A percentile compares a stretch with the other conserved stretches of the same genome.
These are phyloP conservation scores for Omphaloscelis lunosa DNA, from an alignment of 2,888 invertebrate species.

Conservation along the genomic window DNA sequence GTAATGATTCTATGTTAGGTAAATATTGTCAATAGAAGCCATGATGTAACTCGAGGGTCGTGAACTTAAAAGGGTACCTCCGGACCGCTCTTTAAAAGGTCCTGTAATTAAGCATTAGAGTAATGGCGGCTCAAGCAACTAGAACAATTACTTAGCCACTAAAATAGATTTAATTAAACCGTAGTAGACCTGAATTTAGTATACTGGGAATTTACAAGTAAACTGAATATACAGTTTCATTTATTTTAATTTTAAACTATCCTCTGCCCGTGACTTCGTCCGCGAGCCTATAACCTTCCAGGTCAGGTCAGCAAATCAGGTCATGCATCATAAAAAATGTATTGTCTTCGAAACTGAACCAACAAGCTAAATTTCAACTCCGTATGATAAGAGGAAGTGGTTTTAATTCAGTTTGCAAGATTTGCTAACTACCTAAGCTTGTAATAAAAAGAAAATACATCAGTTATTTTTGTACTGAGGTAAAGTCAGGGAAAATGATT, in stretches of 20 bases:
- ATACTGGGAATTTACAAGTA: constrained; percentile 24
- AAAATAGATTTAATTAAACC: constrained; percentile 63
- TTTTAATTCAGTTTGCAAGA: no score
- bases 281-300: no score
- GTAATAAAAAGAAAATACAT: not conserved
- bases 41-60: constrained; percentile 35
- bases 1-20: not conserved
- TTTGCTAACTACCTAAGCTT: no score
- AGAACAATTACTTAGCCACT: constrained; percentile 65
- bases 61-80: constrained; percentile 56
- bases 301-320: no score
- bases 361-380: no score
- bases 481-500: not conserved
- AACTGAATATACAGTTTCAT: constrained; percentile 1
- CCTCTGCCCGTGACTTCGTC: no score
- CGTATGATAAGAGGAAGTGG: no score
- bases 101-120: constrained; percentile 61
- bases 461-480: not conserved
- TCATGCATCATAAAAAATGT: no score
- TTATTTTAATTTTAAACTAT: not conserved
- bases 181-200: constrained; percentile 40
- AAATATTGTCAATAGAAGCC: constrained; percentile 10
- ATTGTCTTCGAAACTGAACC: no score
- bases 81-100: constrained; percentile 61
- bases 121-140: constrained; percentile 64